Evolutionary conservation across 2,888 invertebrate species (phyloP), one percentile per base, ranked within the genome.

Genomic region (Ecliptopera silaceata): DNA sequence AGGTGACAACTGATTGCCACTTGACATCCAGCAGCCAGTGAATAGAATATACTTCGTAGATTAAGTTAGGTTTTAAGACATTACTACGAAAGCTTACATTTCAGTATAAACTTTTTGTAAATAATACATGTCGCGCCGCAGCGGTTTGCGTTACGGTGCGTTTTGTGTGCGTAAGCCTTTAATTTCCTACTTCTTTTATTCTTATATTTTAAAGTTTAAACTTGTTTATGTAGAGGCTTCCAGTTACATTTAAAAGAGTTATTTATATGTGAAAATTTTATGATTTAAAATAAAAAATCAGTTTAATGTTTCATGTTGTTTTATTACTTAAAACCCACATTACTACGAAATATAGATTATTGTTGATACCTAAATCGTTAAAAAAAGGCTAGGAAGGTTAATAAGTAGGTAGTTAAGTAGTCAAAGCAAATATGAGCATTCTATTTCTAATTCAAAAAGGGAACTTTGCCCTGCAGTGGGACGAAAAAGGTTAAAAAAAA

Each of bases 181-280:
- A 59, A 18, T 26, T 63, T 56, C 58, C 59, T 60, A 54, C 43
- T 49, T 61, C 58, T 36, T 54, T 39, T 60, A 56, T 56, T 63
- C 64, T 69, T 36, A 36, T 15, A 65, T 65, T 72, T 64, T 71
- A 77, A 69, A 77, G 15, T 75, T 77, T 18, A 20, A 75, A 70
- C 76, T 74, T 80, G 77, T 82, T 82, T 82, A 81, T 81, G 84
- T 90, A 90, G 90, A 90, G 89, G 90, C 90, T 91, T 91, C 90
- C 90, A 89, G 75, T 84, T 86, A 80, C 70, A 77, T 79, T 78
- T 77, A 80, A 86, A 82, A 87, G 81, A 88, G 79, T 86, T 87
- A 89, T 88, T 86, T 89, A 88, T 86, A 85, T 83, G 76, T 84
- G 70, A 72, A 76, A 80, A 76, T 81, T 77, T 86, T 88, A 84